Evolutionary conservation across 1,140 invertebrate species (phyloP), one percentile per base, ranked within the genome.

Genomic region (Rhyzopertha dominica): DNA sequence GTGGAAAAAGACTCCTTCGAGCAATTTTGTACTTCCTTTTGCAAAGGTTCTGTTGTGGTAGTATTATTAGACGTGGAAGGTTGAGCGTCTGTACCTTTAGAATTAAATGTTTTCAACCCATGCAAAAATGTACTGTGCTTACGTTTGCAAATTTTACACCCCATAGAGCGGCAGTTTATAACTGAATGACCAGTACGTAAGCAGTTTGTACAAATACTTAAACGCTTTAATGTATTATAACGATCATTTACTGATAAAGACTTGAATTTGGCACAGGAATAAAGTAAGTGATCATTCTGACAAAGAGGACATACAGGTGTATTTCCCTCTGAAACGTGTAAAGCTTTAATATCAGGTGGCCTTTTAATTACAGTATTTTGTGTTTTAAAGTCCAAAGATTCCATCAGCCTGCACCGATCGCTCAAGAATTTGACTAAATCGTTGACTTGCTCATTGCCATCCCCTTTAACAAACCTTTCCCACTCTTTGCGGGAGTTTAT

Each of bases 151-250:
- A 19, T 35, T 35, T 35, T 35, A 16, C 32, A 35, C 4, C 16
- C 18, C 4, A 16, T 8, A 4, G 5, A 5, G 22, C 14, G 4
- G 17, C 32, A 35, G 22, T 35, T 20, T 16, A 19, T 35, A n/a
- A 20, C 10, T 5, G 12, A 5, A 35, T 35, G 32, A 7, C 32
- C 32, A 9, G n/a, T 8, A 5, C 32, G 32, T 10, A 35, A 20
- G 32, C 32, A 35, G 22, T 35, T 35, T 4, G 32, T 35, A 20
- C 32, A 35, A 35, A 5, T 20, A 35, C 22, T 4, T 10, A 35
- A n/a, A 16, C 16, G 18, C 16, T 20, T 35, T 4, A 35, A 19
- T 35, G 18, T 35, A 4, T 35, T 35, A 4, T 19, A n/a, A 3
- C 32, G 12, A 4, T 16, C 17, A 8, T 35, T 16, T 5, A 20